Percentiles rank a stretch among this genome's conserved stretches.
Evolutionary conservation across 2,888 invertebrate species (phyloP).

Genomic region (Ditula angustiorana): DNA sequence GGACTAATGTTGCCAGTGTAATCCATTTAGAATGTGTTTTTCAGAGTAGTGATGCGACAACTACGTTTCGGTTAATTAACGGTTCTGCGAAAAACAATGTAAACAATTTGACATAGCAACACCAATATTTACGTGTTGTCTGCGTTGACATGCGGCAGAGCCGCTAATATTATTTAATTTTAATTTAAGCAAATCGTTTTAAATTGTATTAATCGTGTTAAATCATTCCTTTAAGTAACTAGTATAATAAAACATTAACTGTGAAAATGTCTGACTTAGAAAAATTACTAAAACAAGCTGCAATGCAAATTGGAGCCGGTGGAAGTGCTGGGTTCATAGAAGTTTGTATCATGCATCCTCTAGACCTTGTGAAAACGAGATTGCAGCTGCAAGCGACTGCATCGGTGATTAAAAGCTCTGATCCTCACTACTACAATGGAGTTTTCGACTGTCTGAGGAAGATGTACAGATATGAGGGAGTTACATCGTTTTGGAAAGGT

Average conservation of each 20-base stretch:
- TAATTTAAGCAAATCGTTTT: background rate
- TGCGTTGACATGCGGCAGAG: conserved; percentile 21
- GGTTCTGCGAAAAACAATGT: background rate
- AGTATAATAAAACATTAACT: background rate
- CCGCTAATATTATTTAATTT: conserved; percentile 35
- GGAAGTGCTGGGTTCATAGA: conserved; percentile 97
- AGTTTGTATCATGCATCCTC: conserved; percentile 98
- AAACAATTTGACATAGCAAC: conserved; percentile 19
- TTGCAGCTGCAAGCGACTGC: conserved; percentile 71
- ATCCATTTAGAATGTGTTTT: background rate
- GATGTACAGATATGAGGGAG: conserved; percentile 94
- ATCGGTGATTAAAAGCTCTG: conserved; percentile 57
- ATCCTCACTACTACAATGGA: conserved; percentile 89
- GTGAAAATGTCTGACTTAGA: conserved; percentile 72
- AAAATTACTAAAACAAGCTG: conserved; percentile 87
- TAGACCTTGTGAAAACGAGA: conserved; percentile 97
- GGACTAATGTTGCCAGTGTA: conserved; percentile 35
- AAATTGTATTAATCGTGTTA: background rate
- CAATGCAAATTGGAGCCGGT: conserved; percentile 94
- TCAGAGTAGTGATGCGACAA: background rate
- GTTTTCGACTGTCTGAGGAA: conserved; percentile 94
- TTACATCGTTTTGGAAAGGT: conserved; percentile 96
- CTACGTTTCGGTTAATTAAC: conserved; percentile 3
- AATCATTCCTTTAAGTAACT: background rate
- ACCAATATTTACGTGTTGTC: conserved; percentile 19